phyloP scores from a whole-genome alignment of 2,797 vertebrate species.

The Hipposideros larvatus region DNA sequence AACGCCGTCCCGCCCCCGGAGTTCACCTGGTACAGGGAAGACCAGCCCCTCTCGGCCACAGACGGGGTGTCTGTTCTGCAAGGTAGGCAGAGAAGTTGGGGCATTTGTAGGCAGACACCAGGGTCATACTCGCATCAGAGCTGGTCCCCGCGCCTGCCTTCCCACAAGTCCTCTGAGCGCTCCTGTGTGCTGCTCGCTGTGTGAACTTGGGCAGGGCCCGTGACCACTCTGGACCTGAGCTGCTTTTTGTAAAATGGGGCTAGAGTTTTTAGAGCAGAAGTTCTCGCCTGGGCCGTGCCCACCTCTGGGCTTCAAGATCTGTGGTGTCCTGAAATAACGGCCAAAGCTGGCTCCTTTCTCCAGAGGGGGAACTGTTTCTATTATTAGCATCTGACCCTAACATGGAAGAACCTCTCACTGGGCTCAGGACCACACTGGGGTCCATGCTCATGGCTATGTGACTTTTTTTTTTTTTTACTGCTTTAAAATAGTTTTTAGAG shows the following conservation, averaged over 20 bases:
- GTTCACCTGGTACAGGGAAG: constrained; percentile 94
- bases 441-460: not conserved
- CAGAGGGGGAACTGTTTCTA: too few species aligned
- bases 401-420: not conserved
- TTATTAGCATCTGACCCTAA: not conserved
- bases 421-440: not conserved
- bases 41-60: constrained; percentile 88
- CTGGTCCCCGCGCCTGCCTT: not conserved
- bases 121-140: not conserved
- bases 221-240: not conserved
- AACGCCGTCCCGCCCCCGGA: constrained; percentile 92
- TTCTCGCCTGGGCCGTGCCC: not conserved
- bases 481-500: not conserved
- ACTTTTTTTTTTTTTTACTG: not conserved
- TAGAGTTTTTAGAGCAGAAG: not conserved
- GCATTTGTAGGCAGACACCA: not conserved
- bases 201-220: rapidly evolving
- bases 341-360: too few species aligned
- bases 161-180: not conserved
- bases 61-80: constrained; percentile 90
- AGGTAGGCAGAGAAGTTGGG: constrained; percentile 86
- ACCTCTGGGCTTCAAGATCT: not conserved
- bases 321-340: rapidly evolving
- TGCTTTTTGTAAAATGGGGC: not conserved
- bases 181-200: not conserved